Conservation (phyloP, 2,113 vertebrate species). For the Genyomyrus donnyi region DNA sequence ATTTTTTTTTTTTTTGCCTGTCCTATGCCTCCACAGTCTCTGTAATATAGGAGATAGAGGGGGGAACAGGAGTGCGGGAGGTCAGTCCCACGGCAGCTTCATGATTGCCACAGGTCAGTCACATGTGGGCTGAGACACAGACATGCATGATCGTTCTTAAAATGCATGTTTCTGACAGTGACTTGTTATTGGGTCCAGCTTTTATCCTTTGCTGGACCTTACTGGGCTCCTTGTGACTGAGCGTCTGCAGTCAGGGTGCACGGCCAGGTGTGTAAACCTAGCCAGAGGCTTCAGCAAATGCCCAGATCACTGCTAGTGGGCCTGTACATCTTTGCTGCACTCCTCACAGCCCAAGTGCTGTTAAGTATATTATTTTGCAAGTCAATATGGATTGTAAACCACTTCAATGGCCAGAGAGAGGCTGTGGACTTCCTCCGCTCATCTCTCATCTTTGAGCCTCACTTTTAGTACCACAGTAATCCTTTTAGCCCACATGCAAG, state of each 20-base stretch:
- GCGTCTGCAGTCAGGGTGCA: neutral
- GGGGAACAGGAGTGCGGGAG: neutral
- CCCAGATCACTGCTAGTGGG: neutral
- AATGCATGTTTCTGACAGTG: neutral
- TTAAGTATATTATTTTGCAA: neutral
- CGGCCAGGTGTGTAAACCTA: neutral
- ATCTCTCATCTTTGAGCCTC: neutral
- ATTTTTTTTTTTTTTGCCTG: neutral
- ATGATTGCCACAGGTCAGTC: neutral
- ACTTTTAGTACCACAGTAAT: conserved; percentile 10
- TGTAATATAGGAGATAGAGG: neutral
- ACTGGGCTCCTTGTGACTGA: neutral
- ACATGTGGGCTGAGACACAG: neutral
- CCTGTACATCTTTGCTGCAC: neutral
- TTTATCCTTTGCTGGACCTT: neutral
- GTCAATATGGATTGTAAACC: conserved; percentile 15
- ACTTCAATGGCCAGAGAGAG: conserved; percentile 24
- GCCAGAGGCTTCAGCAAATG: neutral
- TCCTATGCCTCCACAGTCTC: neutral
- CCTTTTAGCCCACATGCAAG: conserved; percentile 14
- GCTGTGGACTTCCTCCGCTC: conserved; percentile 21
- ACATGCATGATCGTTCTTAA: neutral
- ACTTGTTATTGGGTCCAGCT: neutral
- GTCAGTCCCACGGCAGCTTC: neutral
- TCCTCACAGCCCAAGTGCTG: neutral